Base-by-base conservation (phyloP, 2,797 vertebrate genomes). In the Pangasius sanitwongsei region DNA sequence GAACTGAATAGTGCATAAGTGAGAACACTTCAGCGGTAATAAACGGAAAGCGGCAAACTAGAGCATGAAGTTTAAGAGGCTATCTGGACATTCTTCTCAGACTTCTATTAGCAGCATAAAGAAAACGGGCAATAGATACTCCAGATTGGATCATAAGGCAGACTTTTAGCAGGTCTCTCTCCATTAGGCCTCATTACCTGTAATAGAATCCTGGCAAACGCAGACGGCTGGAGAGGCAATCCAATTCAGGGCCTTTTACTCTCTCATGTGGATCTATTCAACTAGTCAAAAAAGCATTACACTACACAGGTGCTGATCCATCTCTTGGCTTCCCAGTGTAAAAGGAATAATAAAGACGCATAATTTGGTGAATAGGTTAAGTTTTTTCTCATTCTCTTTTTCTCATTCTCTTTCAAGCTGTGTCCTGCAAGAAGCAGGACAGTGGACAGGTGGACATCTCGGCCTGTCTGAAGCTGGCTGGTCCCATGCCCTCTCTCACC, bases 351-450 rank as follows among this genome's bases (percentile, higher is more conserved):
- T n/a, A 50, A 50, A 20, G 4, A 83, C 20, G 16, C 7, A 11
- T 31, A 4, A 84, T 50, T 23, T 53, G 16, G 5, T 53, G 7
- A 55, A 85, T 44, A 69, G 2, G 23, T 16, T 18, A 41, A 20
- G 6, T 16, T 85, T 50, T 85, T 41, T 70, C 15, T 55, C 3
- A 80, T 59, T 23, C 9, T 57, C n/a, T 57, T 15, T 48, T n/a
- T n/a, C 0, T n/a, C 7, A n/a, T 23, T 80, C 18, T 55, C 28
- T 63, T 41, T 86, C 57, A 90, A 99, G 98, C 98, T n/a, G 97
- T 99, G 91, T 99, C 98, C 6, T 99, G 98, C 93, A 96, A 98
- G 90, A 98, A 97, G 93, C 97, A 97, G 93, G 98, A 99, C 0
- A 97, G 97, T 63, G 97, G 97, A 4, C 98, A 97, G 89, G 96